Evolutionary conservation across 2,113 vertebrate species (phyloP).

Genomic region (Pelusios castaneus): DNA sequence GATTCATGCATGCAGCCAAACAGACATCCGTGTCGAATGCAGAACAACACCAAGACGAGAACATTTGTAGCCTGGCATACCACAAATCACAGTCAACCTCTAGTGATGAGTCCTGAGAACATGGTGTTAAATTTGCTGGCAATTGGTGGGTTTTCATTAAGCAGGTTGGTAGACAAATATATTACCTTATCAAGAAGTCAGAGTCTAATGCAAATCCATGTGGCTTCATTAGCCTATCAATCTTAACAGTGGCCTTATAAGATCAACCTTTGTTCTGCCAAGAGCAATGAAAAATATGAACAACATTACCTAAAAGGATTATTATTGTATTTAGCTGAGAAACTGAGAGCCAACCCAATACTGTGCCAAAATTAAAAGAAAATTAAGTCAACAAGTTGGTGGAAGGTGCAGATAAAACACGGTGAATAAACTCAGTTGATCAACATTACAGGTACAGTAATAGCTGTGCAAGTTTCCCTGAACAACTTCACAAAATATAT

Average conservation of each 20-base stretch:
- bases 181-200: not conserved
- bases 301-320: not conserved
- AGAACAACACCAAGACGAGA: too few relatives aligned
- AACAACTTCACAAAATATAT: fast-evolving
- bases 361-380: conserved; percentile 5
- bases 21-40: too few relatives aligned
- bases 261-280: conserved; percentile 59
- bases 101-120: not conserved
- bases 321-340: conserved; percentile 38
- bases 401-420: not conserved
- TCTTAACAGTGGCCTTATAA: conserved; percentile 40
- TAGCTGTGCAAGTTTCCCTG: fast-evolving
- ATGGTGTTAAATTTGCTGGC: fast-evolving
- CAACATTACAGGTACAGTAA: not conserved
- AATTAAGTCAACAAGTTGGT: not conserved
- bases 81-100: fast-evolving
- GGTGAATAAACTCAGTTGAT: not conserved
- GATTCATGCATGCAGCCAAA: too few relatives aligned
- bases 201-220: conserved; percentile 13
- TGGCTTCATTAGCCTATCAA: conserved; percentile 30
- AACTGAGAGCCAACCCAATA: conserved; percentile 17
- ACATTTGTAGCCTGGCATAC: too few relatives aligned
- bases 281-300: conserved; percentile 52
- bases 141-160: fast-evolving
- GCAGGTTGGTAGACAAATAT: not conserved